phyloP scores from a whole-genome alignment of 2,797 vertebrate species.

The Antrozous pallidus region DNA sequence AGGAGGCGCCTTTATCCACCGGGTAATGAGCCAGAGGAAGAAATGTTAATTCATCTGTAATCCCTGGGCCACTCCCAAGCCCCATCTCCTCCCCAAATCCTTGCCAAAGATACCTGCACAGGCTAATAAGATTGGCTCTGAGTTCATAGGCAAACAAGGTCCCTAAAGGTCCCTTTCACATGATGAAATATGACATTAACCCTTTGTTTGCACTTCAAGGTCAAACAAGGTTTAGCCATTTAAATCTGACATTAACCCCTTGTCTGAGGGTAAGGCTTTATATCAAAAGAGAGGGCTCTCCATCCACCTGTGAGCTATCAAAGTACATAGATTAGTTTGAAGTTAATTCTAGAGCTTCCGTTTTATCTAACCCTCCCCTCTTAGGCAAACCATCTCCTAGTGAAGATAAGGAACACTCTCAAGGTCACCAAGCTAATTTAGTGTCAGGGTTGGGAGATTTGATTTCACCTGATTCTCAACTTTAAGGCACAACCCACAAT shows the following conservation, averaged over 20 bases:
- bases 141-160: background rate
- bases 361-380: background rate
- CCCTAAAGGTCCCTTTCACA: background rate
- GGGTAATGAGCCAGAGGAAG: slow-evolving; percentile 22
- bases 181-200: background rate
- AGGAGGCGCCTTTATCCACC: slow-evolving; percentile 51
- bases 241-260: background rate
- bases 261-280: background rate
- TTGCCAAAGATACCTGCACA: background rate
- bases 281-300: background rate
- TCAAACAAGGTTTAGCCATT: background rate
- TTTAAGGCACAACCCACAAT: background rate
- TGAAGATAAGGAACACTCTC: background rate
- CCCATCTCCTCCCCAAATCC: background rate
- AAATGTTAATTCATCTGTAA: slow-evolving; percentile 28
- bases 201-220: background rate
- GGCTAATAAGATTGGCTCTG: background rate
- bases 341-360: background rate
- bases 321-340: background rate
- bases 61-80: background rate
- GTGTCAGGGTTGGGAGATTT: background rate
- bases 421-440: background rate
- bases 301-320: background rate
- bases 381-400: background rate
- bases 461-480: background rate